Evolutionary conservation across 1,140 invertebrate species (phyloP).

Genomic region (Camponotus vicinus): DNA sequence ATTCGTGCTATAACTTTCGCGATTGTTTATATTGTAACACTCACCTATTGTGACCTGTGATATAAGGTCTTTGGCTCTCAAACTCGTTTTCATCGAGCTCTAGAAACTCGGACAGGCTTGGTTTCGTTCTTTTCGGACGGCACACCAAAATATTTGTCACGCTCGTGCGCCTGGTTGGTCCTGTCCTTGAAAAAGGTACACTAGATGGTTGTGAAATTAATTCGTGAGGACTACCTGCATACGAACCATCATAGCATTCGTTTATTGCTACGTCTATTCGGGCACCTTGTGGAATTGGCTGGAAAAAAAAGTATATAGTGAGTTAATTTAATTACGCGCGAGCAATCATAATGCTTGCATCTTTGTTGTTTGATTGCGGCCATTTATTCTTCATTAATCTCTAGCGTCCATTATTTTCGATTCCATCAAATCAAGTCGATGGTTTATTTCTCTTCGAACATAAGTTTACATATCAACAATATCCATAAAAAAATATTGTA

Average conservation of each 20-base stretch:
- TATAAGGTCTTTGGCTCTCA: slow-evolving; percentile 93
- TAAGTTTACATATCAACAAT: not conserved
- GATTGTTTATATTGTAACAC: slow-evolving; percentile 22
- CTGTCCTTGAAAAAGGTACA: slow-evolving; percentile 90
- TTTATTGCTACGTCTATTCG: slow-evolving; percentile 98
- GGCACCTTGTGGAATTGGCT: slow-evolving; percentile 94
- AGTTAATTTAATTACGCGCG: not conserved
- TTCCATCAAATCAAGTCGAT: not conserved
- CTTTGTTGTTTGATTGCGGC: too few relatives aligned
- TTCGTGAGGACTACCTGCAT: slow-evolving; percentile 97
- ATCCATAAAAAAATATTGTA: slow-evolving; percentile 1
- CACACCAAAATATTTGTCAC: slow-evolving; percentile 97
- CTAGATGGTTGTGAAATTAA: slow-evolving; percentile 91
- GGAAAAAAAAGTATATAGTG: slow-evolving; percentile 69
- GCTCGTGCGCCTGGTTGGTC: slow-evolving; percentile 93
- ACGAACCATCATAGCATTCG: slow-evolving; percentile 97
- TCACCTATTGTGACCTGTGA: slow-evolving; percentile 95
- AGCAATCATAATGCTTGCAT: too few relatives aligned
- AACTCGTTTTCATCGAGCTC: slow-evolving; percentile 93
- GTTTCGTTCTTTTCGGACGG: slow-evolving; percentile 91
- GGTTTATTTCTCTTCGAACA: not conserved
- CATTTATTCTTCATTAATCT: too few relatives aligned
- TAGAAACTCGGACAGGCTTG: slow-evolving; percentile 94
- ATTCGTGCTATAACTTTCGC: not conserved
- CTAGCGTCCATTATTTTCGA: not conserved